Evolutionary conservation across 2,888 invertebrate species (phyloP).

Genomic region (Drosophila parthenogenetica): DNA sequence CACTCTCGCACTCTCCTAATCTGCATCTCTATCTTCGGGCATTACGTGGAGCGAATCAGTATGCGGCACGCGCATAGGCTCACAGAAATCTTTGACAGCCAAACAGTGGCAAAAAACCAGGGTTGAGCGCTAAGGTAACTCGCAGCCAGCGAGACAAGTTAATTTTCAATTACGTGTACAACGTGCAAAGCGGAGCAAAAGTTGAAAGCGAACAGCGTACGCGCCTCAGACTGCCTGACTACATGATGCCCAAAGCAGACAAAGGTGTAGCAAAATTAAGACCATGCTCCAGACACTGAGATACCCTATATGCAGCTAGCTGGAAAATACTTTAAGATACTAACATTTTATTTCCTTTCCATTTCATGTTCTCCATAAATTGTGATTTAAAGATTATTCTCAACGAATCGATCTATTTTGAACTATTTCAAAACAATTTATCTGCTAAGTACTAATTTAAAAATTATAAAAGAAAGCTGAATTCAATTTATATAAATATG

Average conservation of each 20-base stretch:
- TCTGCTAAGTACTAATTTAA: too few species aligned
- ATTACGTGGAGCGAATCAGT: constrained; percentile 38
- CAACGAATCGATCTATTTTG: too few species aligned
- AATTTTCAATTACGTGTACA: constrained; percentile 79
- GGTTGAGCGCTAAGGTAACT: constrained; percentile 22
- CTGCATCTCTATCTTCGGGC: not conserved
- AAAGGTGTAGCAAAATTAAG: not conserved
- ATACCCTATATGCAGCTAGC: not conserved
- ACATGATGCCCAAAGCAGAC: not conserved
- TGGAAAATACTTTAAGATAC: too few species aligned
- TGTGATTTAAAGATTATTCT: too few species aligned
- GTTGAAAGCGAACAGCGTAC: constrained; percentile 38
- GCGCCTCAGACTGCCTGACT: constrained; percentile 7
- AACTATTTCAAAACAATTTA: too few species aligned
- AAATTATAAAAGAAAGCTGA: too few species aligned
- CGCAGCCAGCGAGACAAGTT: constrained; percentile 66
- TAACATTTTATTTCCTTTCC: too few species aligned
- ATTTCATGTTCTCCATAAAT: too few species aligned
- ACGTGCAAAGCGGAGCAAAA: constrained; percentile 51
- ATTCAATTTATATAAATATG: too few species aligned
- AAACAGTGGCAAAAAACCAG: constrained; percentile 13
- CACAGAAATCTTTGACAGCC: constrained; percentile 52
- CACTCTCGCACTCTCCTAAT: constrained; percentile 2
- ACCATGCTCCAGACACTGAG: not conserved
- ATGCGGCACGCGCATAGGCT: constrained; percentile 55